These are phyloP conservation scores for Hypomecis punctinalis DNA, from an alignment of 2,888 invertebrate genomes.

Conservation along the genomic window DNA sequence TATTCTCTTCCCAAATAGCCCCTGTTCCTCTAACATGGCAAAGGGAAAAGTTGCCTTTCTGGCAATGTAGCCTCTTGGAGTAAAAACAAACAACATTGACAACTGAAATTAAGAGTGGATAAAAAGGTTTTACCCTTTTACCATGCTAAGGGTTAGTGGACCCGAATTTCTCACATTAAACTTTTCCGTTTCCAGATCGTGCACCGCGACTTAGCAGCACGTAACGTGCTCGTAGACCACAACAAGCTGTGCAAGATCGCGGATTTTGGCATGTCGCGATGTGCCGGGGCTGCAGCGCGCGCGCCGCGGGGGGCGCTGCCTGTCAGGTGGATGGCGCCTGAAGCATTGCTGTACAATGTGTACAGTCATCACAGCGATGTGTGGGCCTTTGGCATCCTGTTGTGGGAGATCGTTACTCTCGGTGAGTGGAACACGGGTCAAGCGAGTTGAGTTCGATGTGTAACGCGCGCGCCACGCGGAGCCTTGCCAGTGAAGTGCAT, in stretches of 20 bases:
- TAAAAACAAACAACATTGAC: no score
- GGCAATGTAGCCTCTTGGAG: no score
- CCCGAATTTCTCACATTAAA: neutral
- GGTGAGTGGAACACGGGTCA: constrained; percentile 73
- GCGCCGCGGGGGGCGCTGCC: constrained; percentile 86
- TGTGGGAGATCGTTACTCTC: constrained; percentile 95
- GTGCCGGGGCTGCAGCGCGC: constrained; percentile 74
- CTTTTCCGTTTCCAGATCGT: constrained; percentile 87
- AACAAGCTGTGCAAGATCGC: constrained; percentile 95
- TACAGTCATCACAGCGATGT: constrained; percentile 94
- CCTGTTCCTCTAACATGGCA: no score
- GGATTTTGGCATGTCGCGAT: constrained; percentile 94
- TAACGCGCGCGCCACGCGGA: no score
- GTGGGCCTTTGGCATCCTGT: constrained; percentile 94
- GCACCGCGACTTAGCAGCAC: constrained; percentile 93
- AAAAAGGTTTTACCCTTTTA: no score
- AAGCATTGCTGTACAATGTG: constrained; percentile 90
- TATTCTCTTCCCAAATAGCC: no score
- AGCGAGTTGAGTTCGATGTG: no score
- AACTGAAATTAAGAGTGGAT: no score
- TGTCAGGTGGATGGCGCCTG: constrained; percentile 95
- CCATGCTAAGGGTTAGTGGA: neutral
- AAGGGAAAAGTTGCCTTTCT: no score
- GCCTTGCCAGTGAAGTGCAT: neutral
- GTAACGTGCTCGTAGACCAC: constrained; percentile 93